A percentile compares a stretch with the other conserved stretches of the same genome.
These are phyloP conservation scores for Rhagium mordax DNA, from an alignment of 2,888 invertebrate genomes.

Conservation along the genomic window DNA sequence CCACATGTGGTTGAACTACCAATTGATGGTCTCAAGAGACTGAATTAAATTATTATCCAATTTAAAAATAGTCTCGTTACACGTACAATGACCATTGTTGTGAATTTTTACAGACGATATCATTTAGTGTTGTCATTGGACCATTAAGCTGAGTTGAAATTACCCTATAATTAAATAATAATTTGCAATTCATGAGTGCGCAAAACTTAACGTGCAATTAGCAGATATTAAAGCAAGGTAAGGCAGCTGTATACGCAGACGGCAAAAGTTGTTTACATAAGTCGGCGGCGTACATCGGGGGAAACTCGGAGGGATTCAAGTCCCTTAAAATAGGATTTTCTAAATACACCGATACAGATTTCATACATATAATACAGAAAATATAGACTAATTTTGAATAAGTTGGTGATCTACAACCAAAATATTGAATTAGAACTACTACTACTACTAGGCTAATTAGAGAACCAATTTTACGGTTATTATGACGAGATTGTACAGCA, in stretches of 20 bases:
- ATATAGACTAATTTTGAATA: too few species aligned
- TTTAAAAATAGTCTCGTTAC: constrained; percentile 10
- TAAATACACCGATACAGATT: too few species aligned
- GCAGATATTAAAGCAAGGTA: constrained; percentile 28
- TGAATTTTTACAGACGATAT: constrained; percentile 38
- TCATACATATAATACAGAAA: too few species aligned
- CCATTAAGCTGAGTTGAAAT: constrained; percentile 37
- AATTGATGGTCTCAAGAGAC: not conserved
- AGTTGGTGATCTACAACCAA: too few species aligned
- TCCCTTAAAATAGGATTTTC: too few species aligned
- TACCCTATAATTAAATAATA: constrained; percentile 37
- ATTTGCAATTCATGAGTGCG: constrained; percentile 42
- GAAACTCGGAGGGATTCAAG: too few species aligned
- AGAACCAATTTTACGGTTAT: too few species aligned
- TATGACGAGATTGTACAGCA: too few species aligned
- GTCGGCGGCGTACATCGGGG: too few species aligned
- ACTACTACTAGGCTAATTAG: too few species aligned
- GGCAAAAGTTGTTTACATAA: constrained; percentile 19
- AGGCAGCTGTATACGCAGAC: constrained; percentile 31
- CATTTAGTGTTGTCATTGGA: constrained; percentile 39
- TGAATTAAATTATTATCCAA: not conserved
- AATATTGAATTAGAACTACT: too few species aligned
- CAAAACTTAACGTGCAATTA: constrained; percentile 39
- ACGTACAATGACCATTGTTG: constrained; percentile 14
- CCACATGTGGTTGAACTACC: not conserved